Evolutionary conservation across 2,888 invertebrate species (phyloP).

Genomic region (Ormyrus rosae): DNA sequence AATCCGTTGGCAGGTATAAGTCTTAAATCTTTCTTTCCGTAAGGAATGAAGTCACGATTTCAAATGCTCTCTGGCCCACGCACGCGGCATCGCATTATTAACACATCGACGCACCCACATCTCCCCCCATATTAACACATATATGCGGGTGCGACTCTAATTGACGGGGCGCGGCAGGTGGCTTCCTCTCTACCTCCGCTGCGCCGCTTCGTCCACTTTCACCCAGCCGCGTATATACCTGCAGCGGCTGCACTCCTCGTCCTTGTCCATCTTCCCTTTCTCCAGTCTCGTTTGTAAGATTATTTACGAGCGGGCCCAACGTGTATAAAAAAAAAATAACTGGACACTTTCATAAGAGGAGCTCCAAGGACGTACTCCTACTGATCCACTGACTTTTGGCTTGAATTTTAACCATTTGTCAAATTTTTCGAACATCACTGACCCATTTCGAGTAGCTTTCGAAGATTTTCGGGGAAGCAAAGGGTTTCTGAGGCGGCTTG

Average conservation of each 20-base stretch:
- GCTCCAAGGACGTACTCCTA: no score
- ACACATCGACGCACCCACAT: neutral
- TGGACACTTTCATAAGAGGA: no score
- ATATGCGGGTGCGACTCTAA: slow-evolving; percentile 27
- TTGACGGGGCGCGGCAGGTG: slow-evolving; percentile 46
- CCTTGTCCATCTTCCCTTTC: neutral
- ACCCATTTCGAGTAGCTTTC: slow-evolving; percentile 39
- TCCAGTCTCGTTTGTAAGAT: slow-evolving; percentile 54
- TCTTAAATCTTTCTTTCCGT: no score
- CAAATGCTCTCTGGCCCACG: neutral
- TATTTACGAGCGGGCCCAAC: slow-evolving; percentile 63
- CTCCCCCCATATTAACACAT: neutral
- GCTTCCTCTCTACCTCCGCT: neutral
- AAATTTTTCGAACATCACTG: slow-evolving; percentile 41
- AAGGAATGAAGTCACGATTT: no score
- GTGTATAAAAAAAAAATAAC: neutral
- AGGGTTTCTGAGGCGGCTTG: slow-evolving; percentile 15
- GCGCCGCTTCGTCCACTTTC: slow-evolving; percentile 28
- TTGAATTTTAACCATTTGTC: slow-evolving; percentile 28
- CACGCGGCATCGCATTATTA: slow-evolving; percentile 22
- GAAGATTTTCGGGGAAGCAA: slow-evolving; percentile 24
- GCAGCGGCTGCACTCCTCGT: slow-evolving; percentile 36
- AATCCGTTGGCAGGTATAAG: no score
- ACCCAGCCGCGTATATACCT: slow-evolving; percentile 23
- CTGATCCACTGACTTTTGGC: no score